phyloP scores from a whole-genome alignment of 2,888 invertebrate genomes.

The Pelosia muscerda region DNA sequence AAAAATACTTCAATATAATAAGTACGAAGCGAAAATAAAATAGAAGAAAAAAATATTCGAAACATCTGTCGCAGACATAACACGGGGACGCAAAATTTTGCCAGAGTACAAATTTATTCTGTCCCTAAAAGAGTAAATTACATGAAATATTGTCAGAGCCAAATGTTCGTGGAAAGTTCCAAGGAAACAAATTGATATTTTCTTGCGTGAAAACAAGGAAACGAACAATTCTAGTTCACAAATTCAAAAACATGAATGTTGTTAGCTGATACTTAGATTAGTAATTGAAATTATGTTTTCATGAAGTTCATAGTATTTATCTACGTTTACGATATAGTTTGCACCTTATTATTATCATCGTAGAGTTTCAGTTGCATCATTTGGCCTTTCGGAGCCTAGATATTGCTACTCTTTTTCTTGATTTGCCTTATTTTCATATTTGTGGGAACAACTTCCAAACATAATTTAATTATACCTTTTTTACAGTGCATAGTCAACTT shows the following conservation, averaged over 20 bases:
- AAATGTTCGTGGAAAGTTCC: constrained; percentile 62
- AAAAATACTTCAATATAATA: constrained; percentile 31
- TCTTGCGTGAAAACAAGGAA: constrained; percentile 33
- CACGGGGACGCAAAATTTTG: constrained; percentile 52
- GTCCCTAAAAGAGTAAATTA: constrained; percentile 79
- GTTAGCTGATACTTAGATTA: constrained; percentile 20
- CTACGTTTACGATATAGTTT: too few relatives aligned
- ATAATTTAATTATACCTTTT: too few relatives aligned
- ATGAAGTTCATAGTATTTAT: not conserved
- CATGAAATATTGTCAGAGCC: constrained; percentile 77
- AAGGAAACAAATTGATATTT: constrained; percentile 62
- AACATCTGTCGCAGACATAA: constrained; percentile 72
- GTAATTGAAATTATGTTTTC: not conserved
- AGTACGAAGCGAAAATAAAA: constrained; percentile 45
- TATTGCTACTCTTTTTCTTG: not conserved
- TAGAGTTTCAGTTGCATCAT: too few relatives aligned
- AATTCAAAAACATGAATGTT: constrained; percentile 27
- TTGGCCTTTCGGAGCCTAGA: too few relatives aligned
- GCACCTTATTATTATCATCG: too few relatives aligned
- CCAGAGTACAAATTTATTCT: constrained; percentile 73
- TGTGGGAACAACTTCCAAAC: too few relatives aligned
- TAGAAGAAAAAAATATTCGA: constrained; percentile 52
- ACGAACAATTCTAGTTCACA: constrained; percentile 35
- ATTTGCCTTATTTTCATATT: not conserved
- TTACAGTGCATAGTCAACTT: too few relatives aligned